phyloP scores from a whole-genome alignment of 2,797 vertebrate genomes.

The Neomorphus geoffroyi region DNA sequence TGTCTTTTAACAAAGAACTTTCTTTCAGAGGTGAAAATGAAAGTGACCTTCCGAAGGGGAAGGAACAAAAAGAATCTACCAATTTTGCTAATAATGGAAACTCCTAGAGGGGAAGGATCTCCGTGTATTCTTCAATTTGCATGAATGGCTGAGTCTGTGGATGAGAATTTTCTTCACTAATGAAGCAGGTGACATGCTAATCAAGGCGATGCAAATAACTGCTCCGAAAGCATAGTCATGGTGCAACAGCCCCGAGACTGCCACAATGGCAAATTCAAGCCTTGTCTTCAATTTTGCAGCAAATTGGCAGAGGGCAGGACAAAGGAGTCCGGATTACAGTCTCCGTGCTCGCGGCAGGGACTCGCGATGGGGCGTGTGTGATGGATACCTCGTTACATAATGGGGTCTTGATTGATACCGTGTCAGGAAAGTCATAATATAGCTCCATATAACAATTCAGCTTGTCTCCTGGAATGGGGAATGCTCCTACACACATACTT shows the following conservation, averaged over 20 bases:
- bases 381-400: slow-evolving; percentile 40
- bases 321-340: slow-evolving; percentile 48
- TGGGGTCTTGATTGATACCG: slow-evolving; percentile 59
- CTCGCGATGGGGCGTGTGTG: not conserved
- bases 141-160: slow-evolving; percentile 25
- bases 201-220: slow-evolving; percentile 41
- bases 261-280: slow-evolving; percentile 30
- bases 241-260: not conserved
- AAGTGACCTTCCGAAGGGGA: slow-evolving; percentile 40
- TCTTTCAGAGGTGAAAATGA: slow-evolving; percentile 29
- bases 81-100: slow-evolving; percentile 54
- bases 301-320: slow-evolving; percentile 53
- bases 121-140: slow-evolving; percentile 39
- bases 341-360: slow-evolving; percentile 3
- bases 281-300: slow-evolving; percentile 16
- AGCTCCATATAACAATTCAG: not conserved
- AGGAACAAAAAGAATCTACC: slow-evolving; percentile 26
- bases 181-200: slow-evolving; percentile 46
- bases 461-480: slow-evolving; percentile 40
- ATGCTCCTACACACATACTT: slow-evolving; percentile 47
- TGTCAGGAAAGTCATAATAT: slow-evolving; percentile 10
- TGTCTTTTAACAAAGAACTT: not conserved
- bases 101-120: slow-evolving; percentile 36
- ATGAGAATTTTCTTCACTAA: slow-evolving; percentile 37
- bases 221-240: not conserved